These are phyloP conservation scores for Chinchilla lanigera DNA, from an alignment of 2,113 vertebrate species.

Conservation along the genomic window DNA sequence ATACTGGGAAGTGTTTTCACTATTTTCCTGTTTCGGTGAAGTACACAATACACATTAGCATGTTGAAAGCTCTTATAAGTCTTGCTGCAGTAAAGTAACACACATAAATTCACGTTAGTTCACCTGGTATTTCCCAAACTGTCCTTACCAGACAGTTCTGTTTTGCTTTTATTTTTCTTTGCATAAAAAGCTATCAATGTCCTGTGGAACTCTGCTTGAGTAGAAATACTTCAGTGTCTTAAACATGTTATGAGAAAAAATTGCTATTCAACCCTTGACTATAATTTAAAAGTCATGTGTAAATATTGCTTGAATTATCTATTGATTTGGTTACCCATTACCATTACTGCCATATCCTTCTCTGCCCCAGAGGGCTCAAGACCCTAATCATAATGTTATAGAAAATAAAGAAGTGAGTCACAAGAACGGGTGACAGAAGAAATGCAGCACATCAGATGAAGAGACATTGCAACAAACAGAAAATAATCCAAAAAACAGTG, in stretches of 20 bases:
- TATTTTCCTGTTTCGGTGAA: background rate
- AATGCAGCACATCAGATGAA: background rate
- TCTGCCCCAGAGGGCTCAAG: background rate
- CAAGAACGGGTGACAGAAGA: background rate
- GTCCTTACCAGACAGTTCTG: background rate
- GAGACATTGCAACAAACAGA: background rate
- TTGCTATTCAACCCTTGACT: background rate
- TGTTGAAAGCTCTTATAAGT: background rate
- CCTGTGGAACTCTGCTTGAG: background rate
- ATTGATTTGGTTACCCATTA: conserved; percentile 29
- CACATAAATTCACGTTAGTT: background rate
- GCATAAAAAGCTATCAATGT: conserved; percentile 32
- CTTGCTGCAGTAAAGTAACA: background rate
- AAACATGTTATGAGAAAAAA: background rate
- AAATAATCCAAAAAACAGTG: conserved; percentile 29
- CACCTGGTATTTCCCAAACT: background rate
- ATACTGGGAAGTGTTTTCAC: background rate
- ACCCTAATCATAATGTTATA: conserved; percentile 26
- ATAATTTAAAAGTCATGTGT: conserved; percentile 60
- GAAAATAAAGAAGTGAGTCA: background rate
- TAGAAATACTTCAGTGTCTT: background rate
- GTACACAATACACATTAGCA: background rate
- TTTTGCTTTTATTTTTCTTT: conserved; percentile 23
- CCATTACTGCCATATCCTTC: conserved; percentile 14
- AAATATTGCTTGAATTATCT: conserved; percentile 62